Evolutionary conservation across 2,888 invertebrate species (phyloP), one percentile per base, ranked within the genome.

Genomic region (Nomada lathburiana): DNA sequence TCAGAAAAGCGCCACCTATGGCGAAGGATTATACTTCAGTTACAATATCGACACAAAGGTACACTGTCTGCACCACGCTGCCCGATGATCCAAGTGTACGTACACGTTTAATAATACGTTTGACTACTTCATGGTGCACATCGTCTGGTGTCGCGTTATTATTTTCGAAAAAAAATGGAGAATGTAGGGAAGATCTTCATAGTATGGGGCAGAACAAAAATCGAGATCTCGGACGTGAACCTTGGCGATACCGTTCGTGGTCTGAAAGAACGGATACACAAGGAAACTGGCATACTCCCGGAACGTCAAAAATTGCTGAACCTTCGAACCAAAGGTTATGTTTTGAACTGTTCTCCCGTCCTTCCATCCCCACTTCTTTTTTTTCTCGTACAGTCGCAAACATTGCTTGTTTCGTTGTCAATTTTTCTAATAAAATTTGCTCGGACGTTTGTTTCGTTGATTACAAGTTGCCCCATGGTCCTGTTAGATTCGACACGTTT

Each of bases 171-270:
- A 65, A 71, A 72, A 72, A 80, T 92, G 93, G 92, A 91, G 67
- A 85, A 89, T 81, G 91, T 90, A 81, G 76, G 95, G 52, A 95
- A 95, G 89, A 94, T 98, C 83, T 96, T 96, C 88, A 96, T 99
- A 10, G 98, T 98, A 95, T 99, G 98, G 98, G 97, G 97, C 94
- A 98, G 98, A 69, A 97, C 98, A 91, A 98, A 99, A 93, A 98
- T 96, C 93, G 96, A 96, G 86, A 96, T 99, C 82, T 95, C 95
- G 63, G 96, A 97, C 92, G 94, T 98, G 82, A 95, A 96, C 18
- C 96, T 96, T 80, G 96, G 96, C 68, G 97, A 98, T 90, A 98
- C 97, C 2, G 97, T 99, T 0, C 96, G 96, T 23, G 96, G 96
- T 94, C 94, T 99, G 85, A 98, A 98, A 94, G 96, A 97, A 90